Evolutionary conservation across 2,797 vertebrate genomes (phyloP).

Genomic region (Sciurus vulgaris): DNA sequence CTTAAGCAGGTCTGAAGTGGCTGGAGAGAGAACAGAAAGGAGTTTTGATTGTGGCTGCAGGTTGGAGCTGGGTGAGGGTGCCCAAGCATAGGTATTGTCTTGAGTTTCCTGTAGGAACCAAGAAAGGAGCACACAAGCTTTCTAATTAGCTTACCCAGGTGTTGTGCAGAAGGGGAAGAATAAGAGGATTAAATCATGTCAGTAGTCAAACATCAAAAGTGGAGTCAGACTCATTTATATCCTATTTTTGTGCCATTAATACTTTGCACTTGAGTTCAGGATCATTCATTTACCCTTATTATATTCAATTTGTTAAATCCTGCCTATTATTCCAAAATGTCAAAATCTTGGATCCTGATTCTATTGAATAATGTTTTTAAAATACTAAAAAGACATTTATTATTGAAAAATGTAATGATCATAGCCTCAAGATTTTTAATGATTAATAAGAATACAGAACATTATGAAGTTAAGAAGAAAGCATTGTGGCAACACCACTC

Average conservation of each 20-base stretch:
- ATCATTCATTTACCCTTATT: neutral
- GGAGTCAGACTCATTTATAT: neutral
- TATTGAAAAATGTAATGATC: neutral
- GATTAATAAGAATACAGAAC: neutral
- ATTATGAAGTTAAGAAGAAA: slow-evolving; percentile 24
- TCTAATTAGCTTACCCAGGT: neutral
- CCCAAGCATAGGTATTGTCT: neutral
- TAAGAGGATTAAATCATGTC: neutral
- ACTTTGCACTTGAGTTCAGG: slow-evolving; percentile 8
- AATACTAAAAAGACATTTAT: neutral
- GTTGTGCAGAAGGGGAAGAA: neutral
- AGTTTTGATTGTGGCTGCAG: neutral
- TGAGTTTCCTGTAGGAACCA: neutral
- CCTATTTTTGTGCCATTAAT: neutral
- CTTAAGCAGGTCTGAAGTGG: neutral
- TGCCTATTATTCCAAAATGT: neutral
- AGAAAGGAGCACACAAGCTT: neutral
- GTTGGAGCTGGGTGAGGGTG: neutral
- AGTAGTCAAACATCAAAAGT: neutral
- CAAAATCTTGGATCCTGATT: neutral
- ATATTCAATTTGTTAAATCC: neutral
- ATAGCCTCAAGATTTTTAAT: neutral
- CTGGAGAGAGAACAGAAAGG: neutral
- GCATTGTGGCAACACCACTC: neutral
- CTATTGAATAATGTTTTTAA: neutral